Evolutionary conservation across 2,797 vertebrate species (phyloP), one percentile per base, ranked within the genome.

Genomic region (Pelochelys cantorii): DNA sequence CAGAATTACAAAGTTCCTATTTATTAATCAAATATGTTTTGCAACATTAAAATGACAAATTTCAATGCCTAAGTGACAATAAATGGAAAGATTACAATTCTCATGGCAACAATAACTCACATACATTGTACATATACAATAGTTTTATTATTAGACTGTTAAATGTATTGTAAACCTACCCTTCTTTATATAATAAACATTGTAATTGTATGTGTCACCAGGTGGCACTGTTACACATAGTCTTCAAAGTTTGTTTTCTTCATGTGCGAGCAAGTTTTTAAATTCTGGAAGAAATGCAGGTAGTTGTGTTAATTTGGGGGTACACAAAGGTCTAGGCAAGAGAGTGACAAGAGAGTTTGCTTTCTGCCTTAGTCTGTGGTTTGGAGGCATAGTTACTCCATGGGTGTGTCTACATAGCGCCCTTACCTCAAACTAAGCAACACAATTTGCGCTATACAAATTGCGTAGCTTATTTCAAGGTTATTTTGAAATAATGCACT

Each of bases 131-230:
- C 93, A 86, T 86, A 91, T 22, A 2, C 84, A 94, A 87, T 74
- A 86, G 37, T 87, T 86, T 10, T 27, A 88, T 93, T 88, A 86
- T 92, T 87, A 71, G 65, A 54, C 84, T 89, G 90, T 87, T 94
- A 90, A 87, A 92, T 83, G 89, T 80, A 91, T 27, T 17, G 82
- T 83, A 56, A 92, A 84, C 85, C 91, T 94, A 82, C 93, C 87
- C 90, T 89, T 48, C 12, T 86, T 90, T 93, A 86, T 80, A 85
- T 83, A 65, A 71, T 81, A 83, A 83, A 65, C 18, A 17, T 68
- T 83, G 57, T 92, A 95, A 86, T 93, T 53, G 68, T 86, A 91
- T 81, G 52, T 84, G 78, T 90, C 90, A 90, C 80, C 65, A 92
- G 91, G 91, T 79, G 56, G 81, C 90, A 83, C 55, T 81, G 80